Percentiles rank a stretch among this genome's conserved stretches.
phyloP scores from a whole-genome alignment of 1,140 invertebrate species.

The Solenopsis fugax region DNA sequence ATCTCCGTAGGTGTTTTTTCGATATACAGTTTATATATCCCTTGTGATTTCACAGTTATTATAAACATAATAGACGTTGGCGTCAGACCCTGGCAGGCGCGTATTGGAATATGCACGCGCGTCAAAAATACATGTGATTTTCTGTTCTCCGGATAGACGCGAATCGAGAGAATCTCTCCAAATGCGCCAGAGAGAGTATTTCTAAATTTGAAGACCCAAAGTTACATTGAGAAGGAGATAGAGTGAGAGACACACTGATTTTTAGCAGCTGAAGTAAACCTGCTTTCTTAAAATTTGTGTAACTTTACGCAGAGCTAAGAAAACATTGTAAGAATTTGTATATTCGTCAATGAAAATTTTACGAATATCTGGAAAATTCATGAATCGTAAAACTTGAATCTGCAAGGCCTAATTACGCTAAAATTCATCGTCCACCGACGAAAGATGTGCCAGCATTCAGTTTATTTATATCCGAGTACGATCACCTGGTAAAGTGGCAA shows the following conservation, averaged over 20 bases:
- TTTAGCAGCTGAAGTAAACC: neutral
- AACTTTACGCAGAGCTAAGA: neutral
- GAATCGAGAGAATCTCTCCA: neutral
- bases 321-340: neutral
- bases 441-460: conserved; percentile 9
- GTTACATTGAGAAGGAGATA: neutral
- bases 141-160: conserved; percentile 38
- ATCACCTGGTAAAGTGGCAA: conserved; percentile 61
- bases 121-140: conserved; percentile 50
- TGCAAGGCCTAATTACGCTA: neutral
- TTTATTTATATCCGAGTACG: conserved; percentile 64
- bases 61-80: conserved; percentile 48
- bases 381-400: neutral
- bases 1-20: conserved; percentile 27
- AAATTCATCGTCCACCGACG: conserved; percentile 1
- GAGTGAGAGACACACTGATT: neutral
- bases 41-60: conserved; percentile 50
- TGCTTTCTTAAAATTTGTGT: neutral
- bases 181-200: neutral
- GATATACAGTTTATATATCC: neutral
- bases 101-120: conserved; percentile 23
- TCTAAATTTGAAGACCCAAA: neutral
- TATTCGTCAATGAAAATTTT: neutral
- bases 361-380: neutral
- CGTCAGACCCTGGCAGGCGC: conserved; percentile 28